Conservation (phyloP, 2,113 vertebrate species). For the Chionomys nivalis region DNA sequence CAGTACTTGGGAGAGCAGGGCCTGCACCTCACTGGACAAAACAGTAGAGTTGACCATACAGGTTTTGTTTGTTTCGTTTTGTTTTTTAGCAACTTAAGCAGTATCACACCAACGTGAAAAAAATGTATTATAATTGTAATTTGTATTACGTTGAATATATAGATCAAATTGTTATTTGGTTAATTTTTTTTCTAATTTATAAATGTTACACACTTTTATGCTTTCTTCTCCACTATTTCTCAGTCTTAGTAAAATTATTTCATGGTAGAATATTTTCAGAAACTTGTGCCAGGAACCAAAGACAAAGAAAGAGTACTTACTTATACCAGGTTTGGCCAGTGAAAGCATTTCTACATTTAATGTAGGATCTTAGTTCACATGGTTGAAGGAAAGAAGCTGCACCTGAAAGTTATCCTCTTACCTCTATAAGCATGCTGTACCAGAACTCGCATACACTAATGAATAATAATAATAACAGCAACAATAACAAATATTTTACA, state of each 20-base stretch:
- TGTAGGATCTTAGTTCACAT: not conserved
- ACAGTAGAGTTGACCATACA: not conserved
- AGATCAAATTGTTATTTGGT: not conserved
- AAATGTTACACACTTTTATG: not conserved
- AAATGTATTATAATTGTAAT: not conserved
- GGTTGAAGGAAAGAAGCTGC: not conserved
- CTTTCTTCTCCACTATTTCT: not conserved
- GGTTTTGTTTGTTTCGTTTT: not conserved
- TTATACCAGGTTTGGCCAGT: not conserved
- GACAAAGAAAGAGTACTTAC: not conserved
- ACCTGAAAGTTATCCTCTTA: not conserved
- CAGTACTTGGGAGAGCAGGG: not conserved
- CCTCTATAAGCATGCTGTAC: too few relatives aligned
- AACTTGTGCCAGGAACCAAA: not conserved
- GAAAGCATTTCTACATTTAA: not conserved
- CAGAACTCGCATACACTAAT: not conserved
- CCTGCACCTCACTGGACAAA: not conserved
- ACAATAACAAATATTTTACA: constrained; percentile 2
- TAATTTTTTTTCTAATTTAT: not conserved
- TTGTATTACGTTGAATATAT: not conserved
- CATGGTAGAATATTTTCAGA: not conserved
- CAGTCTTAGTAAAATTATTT: not conserved
- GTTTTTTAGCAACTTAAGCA: not conserved
- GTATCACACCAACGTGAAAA: not conserved
- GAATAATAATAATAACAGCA: not conserved